Evolutionary conservation across 2,113 vertebrate species (phyloP), one percentile per base, ranked within the genome.

Genomic region (Callionymus lyra): DNA sequence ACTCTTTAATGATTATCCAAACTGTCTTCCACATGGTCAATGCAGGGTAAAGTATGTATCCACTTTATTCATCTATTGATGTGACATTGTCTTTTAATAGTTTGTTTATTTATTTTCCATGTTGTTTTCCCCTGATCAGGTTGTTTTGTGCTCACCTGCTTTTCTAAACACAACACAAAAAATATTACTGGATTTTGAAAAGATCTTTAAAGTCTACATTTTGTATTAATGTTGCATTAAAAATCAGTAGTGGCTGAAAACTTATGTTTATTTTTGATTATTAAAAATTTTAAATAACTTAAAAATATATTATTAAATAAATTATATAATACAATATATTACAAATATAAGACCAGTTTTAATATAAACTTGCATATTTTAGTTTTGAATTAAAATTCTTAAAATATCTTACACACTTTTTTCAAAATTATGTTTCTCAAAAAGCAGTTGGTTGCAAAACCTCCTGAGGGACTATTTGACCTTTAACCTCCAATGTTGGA

Each of bases 21-120:
- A 80, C 69, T 83, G 73, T 84, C 67, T 82, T 79, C 79, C 70
- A 84, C 69, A 81, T 75, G 74, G 63, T 72, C 72, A 78, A 68
- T 85, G 60, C 79, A 84, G 82, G 82, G 82, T 77, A 80, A 83
- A 85, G 83, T 85, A 85, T 75, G 83, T 85, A 85, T 85, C 63
- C 56, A 77, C 63, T 84, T 81, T 68, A 74, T 82, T 77, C 72
- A 70, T 82, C 38, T 74, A 68, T 74, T 74, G 50, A 76, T 65
- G 70, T 77, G 72, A 63, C 68, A 77, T 66, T 74, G 74, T 80
- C 68, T 77, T n/a, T 72, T 72, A 76, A 63, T 65, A 50, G 53
- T 57, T 60, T 67, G 54, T 41, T n/a, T 44, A 44, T 60, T 54
- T 59, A 65, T 72, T n/a, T n/a, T 68, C 60, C 52, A 15, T 50